Percentiles rank a stretch among this genome's conserved stretches.
phyloP scores from a whole-genome alignment of 2,113 vertebrate genomes.

The Bubo bubo region DNA sequence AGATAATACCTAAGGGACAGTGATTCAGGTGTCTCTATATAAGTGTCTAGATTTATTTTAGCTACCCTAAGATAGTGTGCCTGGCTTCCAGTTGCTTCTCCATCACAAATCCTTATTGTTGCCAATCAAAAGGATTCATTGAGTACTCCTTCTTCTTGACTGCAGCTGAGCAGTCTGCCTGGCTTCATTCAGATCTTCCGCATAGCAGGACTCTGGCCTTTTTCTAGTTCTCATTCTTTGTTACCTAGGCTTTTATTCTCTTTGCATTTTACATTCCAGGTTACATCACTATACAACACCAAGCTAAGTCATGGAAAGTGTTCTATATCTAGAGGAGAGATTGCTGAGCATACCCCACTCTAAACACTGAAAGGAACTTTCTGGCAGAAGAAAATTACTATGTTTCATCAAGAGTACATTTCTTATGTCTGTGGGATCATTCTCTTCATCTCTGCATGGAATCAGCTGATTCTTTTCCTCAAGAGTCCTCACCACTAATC shows the following conservation, averaged over 20 bases:
- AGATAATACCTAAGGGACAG: neutral
- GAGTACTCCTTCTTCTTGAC: neutral
- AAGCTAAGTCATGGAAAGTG: neutral
- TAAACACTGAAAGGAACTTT: neutral
- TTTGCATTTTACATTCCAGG: neutral
- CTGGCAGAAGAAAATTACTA: neutral
- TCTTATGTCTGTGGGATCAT: neutral
- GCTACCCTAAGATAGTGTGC: neutral
- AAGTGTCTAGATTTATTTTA: neutral
- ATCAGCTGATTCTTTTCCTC: fast-evolving
- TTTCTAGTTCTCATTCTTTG: neutral
- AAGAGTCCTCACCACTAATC: neutral
- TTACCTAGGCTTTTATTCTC: neutral
- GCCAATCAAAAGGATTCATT: neutral
- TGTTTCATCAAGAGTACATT: neutral
- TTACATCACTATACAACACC: neutral
- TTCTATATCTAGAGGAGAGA: neutral
- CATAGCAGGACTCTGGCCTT: neutral
- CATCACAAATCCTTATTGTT: neutral
- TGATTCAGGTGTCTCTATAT: neutral
- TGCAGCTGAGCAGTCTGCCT: neutral
- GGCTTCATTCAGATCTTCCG: neutral
- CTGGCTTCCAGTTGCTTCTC: neutral
- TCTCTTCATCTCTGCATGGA: neutral
- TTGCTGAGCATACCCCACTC: neutral